Percentiles rank a stretch among this genome's conserved stretches.
Conservation (phyloP, 2,113 vertebrate genomes). For the Triplophysa rosa region DNA sequence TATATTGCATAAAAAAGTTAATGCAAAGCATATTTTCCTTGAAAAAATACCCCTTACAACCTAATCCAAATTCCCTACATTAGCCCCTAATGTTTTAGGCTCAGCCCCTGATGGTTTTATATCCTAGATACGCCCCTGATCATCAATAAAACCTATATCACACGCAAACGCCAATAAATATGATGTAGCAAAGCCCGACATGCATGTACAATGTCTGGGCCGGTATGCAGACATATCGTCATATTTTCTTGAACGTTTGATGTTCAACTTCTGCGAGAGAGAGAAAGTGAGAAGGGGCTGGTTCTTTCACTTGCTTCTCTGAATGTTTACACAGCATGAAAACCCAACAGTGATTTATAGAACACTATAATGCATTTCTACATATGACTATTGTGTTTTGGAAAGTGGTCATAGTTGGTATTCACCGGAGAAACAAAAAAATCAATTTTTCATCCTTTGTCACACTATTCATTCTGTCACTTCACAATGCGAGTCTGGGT, state of each 20-base stretch:
- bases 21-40: too few relatives aligned
- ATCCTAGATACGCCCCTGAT: too few relatives aligned
- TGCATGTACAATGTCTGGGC: too few relatives aligned
- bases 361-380: slow-evolving; percentile 21
- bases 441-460: slow-evolving; percentile 34
- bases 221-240: too few relatives aligned
- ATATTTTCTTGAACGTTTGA: too few relatives aligned
- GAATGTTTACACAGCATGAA: background rate
- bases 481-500: slow-evolving; percentile 50
- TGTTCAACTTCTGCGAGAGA: background rate
- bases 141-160: background rate
- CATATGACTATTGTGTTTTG: slow-evolving; percentile 34
- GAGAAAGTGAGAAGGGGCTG: background rate
- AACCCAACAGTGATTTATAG: slow-evolving; percentile 33
- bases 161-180: background rate
- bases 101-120: too few relatives aligned
- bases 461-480: slow-evolving; percentile 37
- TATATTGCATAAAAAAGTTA: too few relatives aligned
- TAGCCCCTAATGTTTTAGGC: too few relatives aligned
- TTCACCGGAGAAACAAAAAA: slow-evolving; percentile 1
- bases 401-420: slow-evolving; percentile 18
- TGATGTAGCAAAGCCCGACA: background rate
- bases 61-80: too few relatives aligned
- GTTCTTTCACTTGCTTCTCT: background rate
- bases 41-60: too few relatives aligned